Evolutionary conservation across 2,888 invertebrate species (phyloP).

Genomic region (Polietes domitor): DNA sequence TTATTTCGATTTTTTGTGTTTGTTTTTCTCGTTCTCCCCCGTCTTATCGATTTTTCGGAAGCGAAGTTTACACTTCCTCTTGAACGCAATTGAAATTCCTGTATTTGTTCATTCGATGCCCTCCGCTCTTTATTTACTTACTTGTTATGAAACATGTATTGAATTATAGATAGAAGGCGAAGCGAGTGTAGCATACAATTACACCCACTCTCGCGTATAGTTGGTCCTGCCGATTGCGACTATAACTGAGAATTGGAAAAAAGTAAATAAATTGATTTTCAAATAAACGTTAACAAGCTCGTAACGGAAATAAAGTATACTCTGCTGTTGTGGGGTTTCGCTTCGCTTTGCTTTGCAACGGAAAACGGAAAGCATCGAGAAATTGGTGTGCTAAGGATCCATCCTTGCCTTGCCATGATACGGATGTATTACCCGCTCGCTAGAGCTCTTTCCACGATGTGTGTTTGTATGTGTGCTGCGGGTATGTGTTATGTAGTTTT

Average conservation of each 20-base stretch:
- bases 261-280: constrained; percentile 43
- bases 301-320: constrained; percentile 41
- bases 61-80: constrained; percentile 1
- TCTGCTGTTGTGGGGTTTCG: neutral
- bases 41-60: neutral
- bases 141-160: constrained; percentile 24
- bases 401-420: neutral
- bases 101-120: neutral
- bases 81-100: constrained; percentile 1
- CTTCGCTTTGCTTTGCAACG: neutral
- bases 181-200: constrained; percentile 29
- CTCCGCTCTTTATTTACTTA: constrained; percentile 4
- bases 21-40: neutral
- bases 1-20: neutral
- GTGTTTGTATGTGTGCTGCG: neutral
- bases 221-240: neutral
- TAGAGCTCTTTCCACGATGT: neutral
- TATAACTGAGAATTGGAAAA: neutral
- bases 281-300: constrained; percentile 36
- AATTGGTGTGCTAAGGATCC: constrained; percentile 16
- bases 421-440: neutral
- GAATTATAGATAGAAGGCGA: too few relatives aligned
- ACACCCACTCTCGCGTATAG: constrained; percentile 8
- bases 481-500: neutral
- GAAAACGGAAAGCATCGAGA: neutral